Percentiles rank a stretch among this genome's conserved stretches.
These are phyloP conservation scores for Bombus waltoni DNA, from an alignment of 1,140 invertebrate species.

Conservation along the genomic window DNA sequence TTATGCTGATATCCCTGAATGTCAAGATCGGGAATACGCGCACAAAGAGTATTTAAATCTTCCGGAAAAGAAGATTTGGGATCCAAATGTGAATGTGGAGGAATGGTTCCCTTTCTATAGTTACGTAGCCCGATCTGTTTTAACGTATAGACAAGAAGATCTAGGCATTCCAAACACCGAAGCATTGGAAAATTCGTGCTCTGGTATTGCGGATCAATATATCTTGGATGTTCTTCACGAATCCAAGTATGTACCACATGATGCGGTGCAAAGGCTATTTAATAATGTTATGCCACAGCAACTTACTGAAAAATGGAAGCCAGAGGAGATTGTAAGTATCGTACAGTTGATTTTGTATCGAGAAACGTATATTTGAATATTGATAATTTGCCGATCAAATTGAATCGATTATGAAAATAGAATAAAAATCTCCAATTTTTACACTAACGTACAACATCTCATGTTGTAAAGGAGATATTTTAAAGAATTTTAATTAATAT, in stretches of 20 bases:
- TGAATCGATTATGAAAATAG: too few relatives aligned
- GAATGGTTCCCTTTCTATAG: neutral
- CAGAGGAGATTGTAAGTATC: neutral
- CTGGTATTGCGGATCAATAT: constrained; percentile 17
- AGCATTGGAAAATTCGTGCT: constrained; percentile 23
- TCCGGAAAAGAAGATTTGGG: constrained; percentile 36
- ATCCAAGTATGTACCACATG: neutral
- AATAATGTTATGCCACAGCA: neutral
- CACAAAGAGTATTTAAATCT: constrained; percentile 24
- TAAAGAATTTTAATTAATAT: too few relatives aligned
- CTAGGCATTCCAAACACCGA: neutral
- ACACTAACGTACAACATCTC: too few relatives aligned
- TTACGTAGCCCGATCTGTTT: neutral
- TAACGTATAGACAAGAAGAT: neutral
- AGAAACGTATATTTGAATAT: too few relatives aligned
- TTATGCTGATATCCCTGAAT: constrained; percentile 21
- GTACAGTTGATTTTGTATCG: too few relatives aligned
- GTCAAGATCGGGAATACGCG: neutral
- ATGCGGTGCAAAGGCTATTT: neutral
- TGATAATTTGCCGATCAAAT: too few relatives aligned
- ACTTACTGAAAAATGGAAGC: neutral
- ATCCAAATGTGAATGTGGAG: neutral
- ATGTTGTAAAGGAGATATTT: too few relatives aligned
- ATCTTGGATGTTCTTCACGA: constrained; percentile 14
- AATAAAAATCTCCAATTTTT: too few relatives aligned